Base-by-base conservation (phyloP, 2,113 vertebrate genomes). In the Pleuronectes platessa region DNA sequence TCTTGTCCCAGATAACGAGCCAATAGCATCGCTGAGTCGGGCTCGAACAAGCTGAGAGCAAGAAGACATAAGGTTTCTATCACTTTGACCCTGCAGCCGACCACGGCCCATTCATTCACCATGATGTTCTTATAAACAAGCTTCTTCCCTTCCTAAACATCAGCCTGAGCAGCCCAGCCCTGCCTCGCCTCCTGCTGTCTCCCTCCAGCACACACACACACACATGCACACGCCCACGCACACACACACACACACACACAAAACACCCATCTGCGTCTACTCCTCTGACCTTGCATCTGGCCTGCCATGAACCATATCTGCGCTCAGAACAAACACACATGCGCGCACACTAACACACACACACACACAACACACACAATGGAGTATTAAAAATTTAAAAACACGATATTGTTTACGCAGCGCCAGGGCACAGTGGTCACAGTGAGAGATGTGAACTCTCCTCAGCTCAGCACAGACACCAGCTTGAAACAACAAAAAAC, bases 221-320 rank as follows among this genome's bases (percentile, higher is more conserved):
- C 54, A 64, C n/a, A 71, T 61, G 71, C 69, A 49, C 70, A 62
- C 73, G 71, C 68, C 76, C 79, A 83, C 63, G 65, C 60, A 79
- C 75, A 81, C 71, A 79, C 65, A 83, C 65, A 63, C 49, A 69
- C 68, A 77, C 74, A 75, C 65, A 65, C 65, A 76, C 53, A 68
- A 5, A 26, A 60, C 58, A 83, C 81, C 89, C 89, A 93, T 93
- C 89, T 93, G 90, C 86, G 68, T 81, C 83, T 67, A 56, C 82
- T 89, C 81, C 68, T 40, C 56, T 81, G 79, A 82, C 78, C 78
- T 74, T 69, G 81, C 88, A 90, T 86, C 86, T 84, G 88, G 85
- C 73, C 83, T 76, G 68, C 78, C 71, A 61, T 82, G 84, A 86
- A 88, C 90, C 82, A 68, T 74, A 86, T 83, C 81, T 86, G 71